Evolutionary conservation across 2,888 invertebrate genomes (phyloP), one percentile per base, ranked within the genome.

Genomic region (Drosophila phalerata): DNA sequence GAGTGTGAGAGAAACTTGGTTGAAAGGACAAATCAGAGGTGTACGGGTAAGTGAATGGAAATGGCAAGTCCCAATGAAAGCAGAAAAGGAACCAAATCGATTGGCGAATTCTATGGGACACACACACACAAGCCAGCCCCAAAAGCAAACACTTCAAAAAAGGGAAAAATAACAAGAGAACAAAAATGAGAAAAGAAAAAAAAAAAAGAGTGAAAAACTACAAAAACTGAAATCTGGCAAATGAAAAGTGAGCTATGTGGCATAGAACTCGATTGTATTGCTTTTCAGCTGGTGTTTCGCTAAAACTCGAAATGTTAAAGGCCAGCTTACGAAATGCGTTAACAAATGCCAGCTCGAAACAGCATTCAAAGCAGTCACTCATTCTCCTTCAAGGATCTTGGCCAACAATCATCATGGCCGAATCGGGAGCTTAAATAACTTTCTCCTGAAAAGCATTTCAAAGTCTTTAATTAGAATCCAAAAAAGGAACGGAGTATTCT

Each of bases 101-200:
- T 84, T 71, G 81, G 56, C 77, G 84, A 80, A 84, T 84, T 81
- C 74, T 65, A 82, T 75, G 84, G 86, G 65, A 81, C 69, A 78
- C 40, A 52, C 28, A 28, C 28, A 28, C 28, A 30, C 42, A 32
- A 60, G 32, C 19, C 61, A 57, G 60, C 30, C 57, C 73, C 68
- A 53, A 77, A 73, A 76, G 68, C 60, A 51, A 77, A 60, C 64
- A 73, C 68, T 77, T 73, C 43, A 58, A 73, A 68, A 47, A 13
- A 32, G 30, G 17, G n/a, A 17, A 38, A 25, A 43, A 34, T 32
- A 11, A 28, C 28, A 28, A 30, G 32, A 32, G 32, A 22, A 28
- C 6, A n/a, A 17, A 30, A 19, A 34, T 0, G 1, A 28, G 28
- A 32, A 17, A 15, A 40, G 9, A 15, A 5, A 30, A 32, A 19